Evolutionary conservation across 1,140 invertebrate species (phyloP), one percentile per base, ranked within the genome.

Genomic region (Diploscapter pachys): DNA sequence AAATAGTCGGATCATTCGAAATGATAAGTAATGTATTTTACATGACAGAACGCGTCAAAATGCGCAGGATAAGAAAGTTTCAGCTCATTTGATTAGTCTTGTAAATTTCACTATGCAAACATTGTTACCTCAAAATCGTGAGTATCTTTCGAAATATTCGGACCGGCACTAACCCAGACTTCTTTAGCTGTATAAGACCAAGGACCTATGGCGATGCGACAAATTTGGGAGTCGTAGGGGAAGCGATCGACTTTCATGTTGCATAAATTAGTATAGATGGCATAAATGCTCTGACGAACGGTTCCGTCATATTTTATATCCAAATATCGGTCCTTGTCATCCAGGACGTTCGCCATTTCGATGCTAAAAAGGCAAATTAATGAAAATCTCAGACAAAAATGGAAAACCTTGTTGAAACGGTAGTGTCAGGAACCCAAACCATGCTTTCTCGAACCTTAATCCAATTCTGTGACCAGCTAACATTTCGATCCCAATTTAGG

Each of bases 221-320:
- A 73, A 2, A 55, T 66, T 57, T 73, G 72, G 13, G 13, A 6
- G 54, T 73, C 72, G 63, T 73, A 73, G 3, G 72, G 72, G 13
- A 73, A 73, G 9, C n/a, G 48, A 13, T 73, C 54, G 49, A 73
- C 72, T 52, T 70, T 70, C 68, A 70, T 70, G 55, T 70, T 59
- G 54, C 68, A 70, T 4, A 70, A 11, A 70, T 70, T 70, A 48
- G 52, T 51, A 70, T 61, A 70, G 13, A 70, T 59, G 48, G 68
- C 68, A 61, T 70, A 70, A 49, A 70, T 70, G 8, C 68, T 70
- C 48, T 70, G 68, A 52, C 68, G 11, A 9, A 70, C 68, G 3
- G 56, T 59, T 49, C 68, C 68, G 31, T 70, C 68, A 61, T 59
- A 13, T 5, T 61, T 70, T 52, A 70, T 50, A 50, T 56, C 59